Conservation (phyloP, 1,140 invertebrate species). For the Nomia melanderi region DNA sequence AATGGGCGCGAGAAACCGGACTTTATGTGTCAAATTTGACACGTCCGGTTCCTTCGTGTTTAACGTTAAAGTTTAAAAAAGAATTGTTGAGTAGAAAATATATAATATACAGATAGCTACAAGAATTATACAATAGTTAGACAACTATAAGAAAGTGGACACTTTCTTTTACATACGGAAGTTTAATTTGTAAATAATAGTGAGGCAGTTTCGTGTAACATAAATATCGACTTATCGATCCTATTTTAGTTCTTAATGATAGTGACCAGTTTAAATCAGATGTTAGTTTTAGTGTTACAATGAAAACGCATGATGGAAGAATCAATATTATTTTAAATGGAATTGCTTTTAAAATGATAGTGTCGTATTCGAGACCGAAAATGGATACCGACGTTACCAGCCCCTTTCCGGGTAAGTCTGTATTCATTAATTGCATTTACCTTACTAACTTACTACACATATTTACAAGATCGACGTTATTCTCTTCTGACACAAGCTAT, state of each 20-base stretch:
- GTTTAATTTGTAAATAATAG: slow-evolving; percentile 33
- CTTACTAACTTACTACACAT: slow-evolving; percentile 24
- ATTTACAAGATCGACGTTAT: slow-evolving; percentile 48
- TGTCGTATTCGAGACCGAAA: neutral
- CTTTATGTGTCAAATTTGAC: neutral
- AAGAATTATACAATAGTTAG: no score
- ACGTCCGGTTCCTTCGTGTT: no score
- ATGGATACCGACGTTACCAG: slow-evolving; percentile 10
- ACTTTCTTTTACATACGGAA: neutral
- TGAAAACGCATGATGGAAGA: neutral
- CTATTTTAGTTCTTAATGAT: slow-evolving; percentile 11
- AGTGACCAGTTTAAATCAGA: neutral
- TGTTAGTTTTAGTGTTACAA: neutral
- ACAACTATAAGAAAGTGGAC: neutral
- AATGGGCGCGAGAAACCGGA: neutral
- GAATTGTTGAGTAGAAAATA: neutral
- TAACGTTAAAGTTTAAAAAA: neutral
- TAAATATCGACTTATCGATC: slow-evolving; percentile 11
- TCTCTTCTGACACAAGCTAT: neutral
- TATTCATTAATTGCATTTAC: slow-evolving; percentile 18
- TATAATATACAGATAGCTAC: neutral
- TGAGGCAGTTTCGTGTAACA: slow-evolving; percentile 9
- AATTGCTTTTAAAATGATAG: neutral
- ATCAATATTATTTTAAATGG: neutral
- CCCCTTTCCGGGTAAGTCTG: neutral